Percentiles rank a stretch among this genome's conserved stretches.
Evolutionary conservation across 2,113 vertebrate genomes (phyloP).

Genomic region (Oryzias woworae): DNA sequence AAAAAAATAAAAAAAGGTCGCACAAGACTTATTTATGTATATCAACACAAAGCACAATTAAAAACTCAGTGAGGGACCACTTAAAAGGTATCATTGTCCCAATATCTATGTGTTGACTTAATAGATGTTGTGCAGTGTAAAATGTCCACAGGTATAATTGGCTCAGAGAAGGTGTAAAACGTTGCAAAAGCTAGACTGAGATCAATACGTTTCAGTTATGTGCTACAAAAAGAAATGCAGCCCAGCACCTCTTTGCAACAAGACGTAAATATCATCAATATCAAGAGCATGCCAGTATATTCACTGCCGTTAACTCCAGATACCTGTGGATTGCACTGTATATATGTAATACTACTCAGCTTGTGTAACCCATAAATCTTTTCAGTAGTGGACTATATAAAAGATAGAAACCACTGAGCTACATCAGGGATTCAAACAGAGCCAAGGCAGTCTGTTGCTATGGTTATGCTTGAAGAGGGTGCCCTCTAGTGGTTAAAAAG

Average conservation of each 20-base stretch:
- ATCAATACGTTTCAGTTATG: conserved; percentile 14
- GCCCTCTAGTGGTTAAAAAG: conserved; percentile 41
- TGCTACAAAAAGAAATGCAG: conserved; percentile 25
- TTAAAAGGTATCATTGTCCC: conserved; percentile 15
- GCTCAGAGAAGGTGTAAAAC: conserved; percentile 16
- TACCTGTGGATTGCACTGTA: conserved; percentile 43
- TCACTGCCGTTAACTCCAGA: conserved; percentile 53
- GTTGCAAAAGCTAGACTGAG: neutral
- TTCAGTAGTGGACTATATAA: conserved; percentile 51
- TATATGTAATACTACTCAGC: conserved; percentile 46
- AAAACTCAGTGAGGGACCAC: conserved; percentile 45
- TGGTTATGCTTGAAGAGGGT: conserved; percentile 27
- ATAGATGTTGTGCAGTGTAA: too few species aligned
- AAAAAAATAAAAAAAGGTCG: conserved; percentile 14
- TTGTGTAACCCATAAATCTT: conserved; percentile 44
- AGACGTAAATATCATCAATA: conserved; percentile 44
- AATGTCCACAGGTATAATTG: neutral
- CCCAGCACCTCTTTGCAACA: conserved; percentile 35
- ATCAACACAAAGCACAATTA: conserved; percentile 59
- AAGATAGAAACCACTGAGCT: conserved; percentile 51
- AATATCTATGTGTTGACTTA: neutral
- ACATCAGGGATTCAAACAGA: conserved; percentile 57
- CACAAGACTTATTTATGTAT: conserved; percentile 34
- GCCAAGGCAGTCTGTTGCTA: conserved; percentile 25
- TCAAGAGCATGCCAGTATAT: conserved; percentile 44